Evolutionary conservation across 1,140 invertebrate genomes (phyloP), one percentile per base, ranked within the genome.

Genomic region (fruit fly (Drosophila melanogaster)): DNA sequence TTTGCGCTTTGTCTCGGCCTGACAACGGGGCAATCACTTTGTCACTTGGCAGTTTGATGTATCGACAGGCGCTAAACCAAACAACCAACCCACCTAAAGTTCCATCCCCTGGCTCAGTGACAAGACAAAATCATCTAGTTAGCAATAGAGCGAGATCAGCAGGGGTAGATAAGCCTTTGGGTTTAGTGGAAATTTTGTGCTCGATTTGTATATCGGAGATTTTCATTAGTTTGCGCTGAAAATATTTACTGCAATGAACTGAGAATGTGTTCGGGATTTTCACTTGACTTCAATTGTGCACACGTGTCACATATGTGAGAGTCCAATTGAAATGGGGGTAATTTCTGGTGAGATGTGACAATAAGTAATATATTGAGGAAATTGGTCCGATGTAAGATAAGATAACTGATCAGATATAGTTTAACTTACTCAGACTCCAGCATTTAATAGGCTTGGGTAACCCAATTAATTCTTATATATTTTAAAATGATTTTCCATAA

Each of bases 11-110:
- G 75, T 62, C 59, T 40, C 46, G 30, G 54, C 22, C 33, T 43
- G 44, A 53, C 51, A 46, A 40, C 35, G 41, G 79, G 49, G 67
- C 43, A 85, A 79, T 87, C 84, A 83, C 76, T 89, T 87, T 87
- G 84, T 87, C 84, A 87, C 79, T 87, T 76, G 64, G 62, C 83
- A 79, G 76, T 87, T 85, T 87, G 84, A 87, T 89, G 84, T 87
- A 87, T 87, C 84, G 84, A 87, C 83, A 81, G 47, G 41, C 30
- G 26, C 77, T 33, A 53, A 65, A 70, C 51, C 75, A 84, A 62
- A 57, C 70, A 65, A 46, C 37, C 47, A 41, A 11, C 70, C 59
- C 53, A 55, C 41, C 66, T 46, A 59, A 43, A 51, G 17, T 37
- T 17, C 43, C 47, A 43, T 19, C 30, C 41, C 61, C n/a, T 30